Evolutionary conservation across 2,888 invertebrate genomes (phyloP).

Genomic region (Megastigmus dorsalis): DNA sequence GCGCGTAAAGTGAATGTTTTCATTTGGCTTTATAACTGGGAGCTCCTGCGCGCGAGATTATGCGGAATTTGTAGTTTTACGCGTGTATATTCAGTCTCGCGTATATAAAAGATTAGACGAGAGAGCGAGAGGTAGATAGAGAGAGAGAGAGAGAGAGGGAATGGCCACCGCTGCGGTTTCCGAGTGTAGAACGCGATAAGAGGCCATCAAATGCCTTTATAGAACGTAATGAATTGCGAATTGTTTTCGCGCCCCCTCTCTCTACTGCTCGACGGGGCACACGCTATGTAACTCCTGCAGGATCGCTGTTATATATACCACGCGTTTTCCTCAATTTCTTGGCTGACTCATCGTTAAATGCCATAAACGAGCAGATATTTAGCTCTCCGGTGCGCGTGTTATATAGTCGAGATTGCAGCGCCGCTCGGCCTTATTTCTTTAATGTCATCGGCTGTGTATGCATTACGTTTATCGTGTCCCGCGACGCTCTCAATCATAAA

Average conservation of each 20-base stretch:
- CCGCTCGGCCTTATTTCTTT: too few species aligned
- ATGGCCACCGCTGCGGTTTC: too few species aligned
- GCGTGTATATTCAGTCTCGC: neutral
- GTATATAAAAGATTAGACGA: conserved; percentile 8
- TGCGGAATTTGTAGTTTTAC: conserved; percentile 1
- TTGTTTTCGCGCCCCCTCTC: too few species aligned
- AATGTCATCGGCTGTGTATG: too few species aligned
- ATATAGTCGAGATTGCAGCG: too few species aligned
- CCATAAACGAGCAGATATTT: too few species aligned
- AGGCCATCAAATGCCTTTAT: conserved; percentile 32
- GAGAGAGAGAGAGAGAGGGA: neutral
- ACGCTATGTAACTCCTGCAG: neutral
- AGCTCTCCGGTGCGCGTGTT: too few species aligned
- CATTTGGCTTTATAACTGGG: conserved; percentile 10
- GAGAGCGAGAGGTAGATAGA: neutral
- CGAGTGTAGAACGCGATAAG: conserved; percentile 2
- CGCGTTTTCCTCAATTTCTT: conserved; percentile 14
- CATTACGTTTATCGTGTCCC: too few species aligned
- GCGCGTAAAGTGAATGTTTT: neutral
- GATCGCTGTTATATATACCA: too few species aligned
- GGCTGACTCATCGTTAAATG: conserved; percentile 28
- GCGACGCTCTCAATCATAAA: too few species aligned
- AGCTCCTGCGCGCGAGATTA: neutral
- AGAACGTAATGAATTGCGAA: conserved; percentile 36
- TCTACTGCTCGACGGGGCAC: neutral